Evolutionary conservation across 2,113 vertebrate species (phyloP).

Genomic region (Lycocorax pyrrhopterus): DNA sequence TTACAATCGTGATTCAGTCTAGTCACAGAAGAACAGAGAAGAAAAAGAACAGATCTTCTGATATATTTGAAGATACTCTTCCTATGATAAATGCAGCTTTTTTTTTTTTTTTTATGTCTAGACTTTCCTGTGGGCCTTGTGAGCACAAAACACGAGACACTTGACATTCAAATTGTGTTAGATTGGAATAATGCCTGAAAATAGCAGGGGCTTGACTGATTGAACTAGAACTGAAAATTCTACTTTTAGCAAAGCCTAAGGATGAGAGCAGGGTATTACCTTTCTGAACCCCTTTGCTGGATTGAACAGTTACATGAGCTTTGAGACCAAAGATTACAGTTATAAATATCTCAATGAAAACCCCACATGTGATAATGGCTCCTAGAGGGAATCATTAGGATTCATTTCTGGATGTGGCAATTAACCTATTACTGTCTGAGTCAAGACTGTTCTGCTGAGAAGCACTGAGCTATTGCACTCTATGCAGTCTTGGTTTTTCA

Average conservation of each 20-base stretch:
- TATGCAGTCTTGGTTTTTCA: neutral
- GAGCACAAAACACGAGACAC: slow-evolving; percentile 4
- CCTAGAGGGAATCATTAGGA: slow-evolving; percentile 37
- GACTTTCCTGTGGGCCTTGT: slow-evolving; percentile 25
- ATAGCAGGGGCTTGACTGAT: slow-evolving; percentile 27
- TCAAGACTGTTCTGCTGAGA: neutral
- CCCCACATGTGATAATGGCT: neutral
- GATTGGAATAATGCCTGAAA: slow-evolving; percentile 28
- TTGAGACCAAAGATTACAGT: slow-evolving; percentile 26
- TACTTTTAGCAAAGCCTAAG: slow-evolving; percentile 39
- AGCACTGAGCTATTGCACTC: neutral
- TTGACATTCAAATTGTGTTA: slow-evolving; percentile 49
- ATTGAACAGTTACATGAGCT: slow-evolving; percentile 28
- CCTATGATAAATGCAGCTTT: neutral
- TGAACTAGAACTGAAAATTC: slow-evolving; percentile 31
- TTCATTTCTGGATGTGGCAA: slow-evolving; percentile 17
- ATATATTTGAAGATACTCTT: neutral
- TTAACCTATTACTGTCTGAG: slow-evolving; percentile 36
- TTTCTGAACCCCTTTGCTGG: slow-evolving; percentile 31
- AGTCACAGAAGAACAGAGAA: neutral
- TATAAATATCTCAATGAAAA: slow-evolving; percentile 24
- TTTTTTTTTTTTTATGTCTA: neutral
- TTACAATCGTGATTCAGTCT: slow-evolving; percentile 30
- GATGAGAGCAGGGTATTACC: neutral
- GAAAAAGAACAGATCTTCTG: neutral